Base-by-base conservation (phyloP, 1,140 invertebrate species). In the Monochamus saltuarius region DNA sequence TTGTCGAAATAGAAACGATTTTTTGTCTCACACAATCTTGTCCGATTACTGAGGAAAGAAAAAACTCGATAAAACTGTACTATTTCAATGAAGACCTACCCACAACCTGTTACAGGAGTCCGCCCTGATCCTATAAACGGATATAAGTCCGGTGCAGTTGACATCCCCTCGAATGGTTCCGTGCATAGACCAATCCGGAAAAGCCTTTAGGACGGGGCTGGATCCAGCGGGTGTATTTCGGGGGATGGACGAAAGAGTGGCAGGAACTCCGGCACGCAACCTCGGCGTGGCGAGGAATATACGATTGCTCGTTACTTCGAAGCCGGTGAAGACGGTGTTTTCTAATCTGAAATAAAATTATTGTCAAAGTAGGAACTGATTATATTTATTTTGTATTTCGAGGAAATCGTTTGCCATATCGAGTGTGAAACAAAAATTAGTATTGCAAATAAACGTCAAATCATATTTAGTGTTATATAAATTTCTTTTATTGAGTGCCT, bases 151-250 rank as follows among this genome's bases (percentile, higher is more conserved):
- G 0, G 83, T 78, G 66, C 87, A 89, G 4, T 85, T 85, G 71
- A 89, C 91, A 69, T 89, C 89, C 1, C 83, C 84, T 39, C 80
- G 83, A 0, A 85, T 87, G 1, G 88, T 85, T 1, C 76, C 77
- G 62, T 91, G 89, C 82, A 85, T 91, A 1, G 86, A 86, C 90
- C 89, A 92, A 55, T 87, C 85, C 0, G 90, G 90, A 75, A 88
- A 93, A 0, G 90, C 84, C 77, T 89, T 78, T 1, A 90, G 72
- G 51, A 81, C 78, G 0, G 89, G 88, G 56, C 84, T 88, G 37
- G 84, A 85, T n/a, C 84, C 86, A 0, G 78, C 73, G 0, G 84
- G 81, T 7, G 82, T 71, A 39, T 82, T 81, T 11, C 87, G 78
- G 0, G 88, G 82, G 1, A 92, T 81, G 71, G 81, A 85, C 8